Evolutionary conservation across 2,797 vertebrate species (phyloP), one percentile per base, ranked within the genome.

Genomic region (Chrysocyon brachyurus): DNA sequence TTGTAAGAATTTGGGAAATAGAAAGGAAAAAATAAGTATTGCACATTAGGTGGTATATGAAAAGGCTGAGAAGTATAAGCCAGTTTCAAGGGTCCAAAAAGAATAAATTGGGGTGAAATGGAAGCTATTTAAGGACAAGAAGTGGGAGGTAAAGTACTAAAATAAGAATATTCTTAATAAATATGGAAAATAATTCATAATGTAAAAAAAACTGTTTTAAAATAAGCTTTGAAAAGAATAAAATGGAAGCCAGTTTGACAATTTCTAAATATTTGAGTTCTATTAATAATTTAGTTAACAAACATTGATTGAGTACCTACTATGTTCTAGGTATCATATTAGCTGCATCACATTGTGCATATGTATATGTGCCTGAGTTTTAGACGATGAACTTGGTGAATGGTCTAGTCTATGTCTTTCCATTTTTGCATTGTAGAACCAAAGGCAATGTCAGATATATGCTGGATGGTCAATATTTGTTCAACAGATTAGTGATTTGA

Each of bases 181-280:
- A 91, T 33, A 7, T 52, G 40, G 4, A 54, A 83, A 12, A 8
- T 17, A 87, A 78, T 57, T 88, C 33, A 36, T 46, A 57, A 81
- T 61, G 33, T 73, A 75, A 90, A 83, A 3, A 3, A 79, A 5
- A 33, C 2, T 33, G 40, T 46, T 93, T 90, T 72, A 66, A 17
- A 94, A 92, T 92, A 66, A 83, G 22, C 16, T 87, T 96, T 73
- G 3, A 57, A 54, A 91, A 90, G 21, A 97, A 88, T 70, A 84
- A 96, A 96, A n/a, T 68, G 8, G 40, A 77, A 91, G 40, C 26
- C 56, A 86, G 24, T 88, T 64, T 66, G 81, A 57, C 2, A 82
- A 89, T 33, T 73, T 95, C 64, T 96, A 82, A 96, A 61, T 64
- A 90, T 52, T 6, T 40, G 14, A 75, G n/a, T 49, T 17, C 57